Evolutionary conservation across 2,888 invertebrate genomes (phyloP).

Genomic region (Venustoraphidia nigricollis): DNA sequence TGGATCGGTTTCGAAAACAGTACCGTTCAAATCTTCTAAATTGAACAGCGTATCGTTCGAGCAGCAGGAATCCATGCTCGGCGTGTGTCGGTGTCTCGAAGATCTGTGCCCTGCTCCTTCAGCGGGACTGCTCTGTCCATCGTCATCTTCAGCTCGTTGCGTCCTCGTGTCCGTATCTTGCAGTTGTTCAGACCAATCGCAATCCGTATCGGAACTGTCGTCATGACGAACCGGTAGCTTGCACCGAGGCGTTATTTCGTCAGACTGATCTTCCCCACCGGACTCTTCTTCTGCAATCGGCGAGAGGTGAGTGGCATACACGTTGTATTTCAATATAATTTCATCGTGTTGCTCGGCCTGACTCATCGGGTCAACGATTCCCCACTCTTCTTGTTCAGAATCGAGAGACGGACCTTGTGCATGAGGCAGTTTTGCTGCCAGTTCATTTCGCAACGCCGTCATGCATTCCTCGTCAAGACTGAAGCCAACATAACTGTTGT

Average conservation of each 20-base stretch:
- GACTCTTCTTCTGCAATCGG: constrained; percentile 43
- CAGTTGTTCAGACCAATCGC: constrained; percentile 23
- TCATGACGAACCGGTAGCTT: constrained; percentile 6
- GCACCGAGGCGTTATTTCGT: constrained; percentile 14
- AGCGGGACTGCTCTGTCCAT: constrained; percentile 26
- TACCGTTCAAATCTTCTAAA: constrained; percentile 33
- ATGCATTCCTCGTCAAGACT: constrained; percentile 55
- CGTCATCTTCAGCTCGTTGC: constrained; percentile 25
- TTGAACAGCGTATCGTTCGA: constrained; percentile 48
- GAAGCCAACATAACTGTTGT: constrained; percentile 33
- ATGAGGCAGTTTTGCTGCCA: constrained; percentile 51
- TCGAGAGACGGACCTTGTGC: constrained; percentile 30
- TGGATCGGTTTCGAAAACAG: constrained; percentile 6
- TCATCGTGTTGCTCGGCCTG: constrained; percentile 19
- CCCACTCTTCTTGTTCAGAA: constrained; percentile 24
- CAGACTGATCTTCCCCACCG: constrained; percentile 16
- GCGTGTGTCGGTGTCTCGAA: constrained; percentile 26
- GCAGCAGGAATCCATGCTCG: constrained; percentile 48
- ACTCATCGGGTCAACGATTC: constrained; percentile 10
- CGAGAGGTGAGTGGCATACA: constrained; percentile 39
- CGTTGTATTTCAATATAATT: constrained; percentile 32
- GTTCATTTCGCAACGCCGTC: constrained; percentile 51
- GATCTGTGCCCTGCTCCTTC: constrained; percentile 26
- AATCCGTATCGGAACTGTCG: constrained; percentile 19
- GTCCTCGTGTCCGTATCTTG: constrained; percentile 32